Conservation (phyloP, 2,888 invertebrate genomes). For the Clostera curtula region DNA sequence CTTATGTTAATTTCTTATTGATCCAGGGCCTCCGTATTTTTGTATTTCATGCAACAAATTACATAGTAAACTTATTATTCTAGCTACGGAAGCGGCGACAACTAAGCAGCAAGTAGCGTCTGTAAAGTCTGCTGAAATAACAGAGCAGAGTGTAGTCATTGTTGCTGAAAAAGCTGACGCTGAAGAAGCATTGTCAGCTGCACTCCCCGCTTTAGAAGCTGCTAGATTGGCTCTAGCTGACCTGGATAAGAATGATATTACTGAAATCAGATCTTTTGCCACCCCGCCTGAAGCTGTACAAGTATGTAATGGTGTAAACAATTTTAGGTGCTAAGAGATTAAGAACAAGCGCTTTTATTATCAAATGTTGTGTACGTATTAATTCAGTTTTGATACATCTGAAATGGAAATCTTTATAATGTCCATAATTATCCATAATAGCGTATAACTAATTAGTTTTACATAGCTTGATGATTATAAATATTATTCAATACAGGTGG, state of each 20-base stretch:
- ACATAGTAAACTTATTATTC: neutral
- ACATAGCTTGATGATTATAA: no score
- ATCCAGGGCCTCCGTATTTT: neutral
- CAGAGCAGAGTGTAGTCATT: constrained; percentile 86
- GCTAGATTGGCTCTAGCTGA: constrained; percentile 87
- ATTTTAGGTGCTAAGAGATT: no score
- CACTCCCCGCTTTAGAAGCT: constrained; percentile 88
- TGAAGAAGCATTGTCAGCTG: constrained; percentile 84
- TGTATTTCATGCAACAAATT: neutral
- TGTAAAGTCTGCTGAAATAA: constrained; percentile 87
- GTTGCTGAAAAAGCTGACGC: constrained; percentile 89
- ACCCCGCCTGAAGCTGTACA: constrained; percentile 94
- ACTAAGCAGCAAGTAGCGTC: constrained; percentile 87
- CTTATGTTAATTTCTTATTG: neutral
- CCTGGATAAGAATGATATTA: constrained; percentile 92
- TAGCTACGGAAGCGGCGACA: constrained; percentile 80
- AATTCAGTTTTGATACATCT: no score
- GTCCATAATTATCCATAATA: no score
- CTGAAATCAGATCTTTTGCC: constrained; percentile 93
- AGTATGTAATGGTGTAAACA: constrained; percentile 37
- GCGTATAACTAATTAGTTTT: no score
- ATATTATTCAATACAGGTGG: constrained; percentile 53
- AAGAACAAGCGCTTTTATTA: no score
- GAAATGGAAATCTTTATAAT: no score
- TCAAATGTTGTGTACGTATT: no score